Percentiles rank a stretch among this genome's conserved stretches.
phyloP scores from a whole-genome alignment of 2,888 invertebrate species.

The Scaptomyza parva region DNA sequence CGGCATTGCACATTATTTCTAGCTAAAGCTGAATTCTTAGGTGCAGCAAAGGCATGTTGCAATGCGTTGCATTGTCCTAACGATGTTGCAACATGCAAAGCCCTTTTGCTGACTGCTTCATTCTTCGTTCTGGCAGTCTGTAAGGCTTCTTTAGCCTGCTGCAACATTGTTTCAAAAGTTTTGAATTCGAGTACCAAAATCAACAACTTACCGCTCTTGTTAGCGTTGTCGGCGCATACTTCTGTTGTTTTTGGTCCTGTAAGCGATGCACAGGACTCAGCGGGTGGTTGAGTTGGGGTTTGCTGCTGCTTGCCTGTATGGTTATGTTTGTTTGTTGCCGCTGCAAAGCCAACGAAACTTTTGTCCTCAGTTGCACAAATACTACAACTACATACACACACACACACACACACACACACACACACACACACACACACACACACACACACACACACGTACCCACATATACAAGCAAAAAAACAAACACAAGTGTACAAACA shows the following conservation, averaged over 20 bases:
- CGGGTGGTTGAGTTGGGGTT: slow-evolving; percentile 30
- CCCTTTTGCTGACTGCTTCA: slow-evolving; percentile 14
- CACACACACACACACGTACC: slow-evolving; percentile 20
- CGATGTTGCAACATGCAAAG: slow-evolving; percentile 64
- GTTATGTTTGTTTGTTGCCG: slow-evolving; percentile 74
- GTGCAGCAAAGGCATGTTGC: slow-evolving; percentile 2
- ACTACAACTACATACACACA: slow-evolving; percentile 51
- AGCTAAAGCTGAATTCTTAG: slow-evolving; percentile 44
- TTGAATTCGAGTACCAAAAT: slow-evolving; percentile 79
- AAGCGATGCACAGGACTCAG: slow-evolving; percentile 38
- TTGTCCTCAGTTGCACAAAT: slow-evolving; percentile 75
- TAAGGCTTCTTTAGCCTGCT: slow-evolving; percentile 18
- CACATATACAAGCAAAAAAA: slow-evolving; percentile 22
- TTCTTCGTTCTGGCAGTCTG: slow-evolving; percentile 1
- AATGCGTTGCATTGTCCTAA: slow-evolving; percentile 42
- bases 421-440: slow-evolving; percentile 30
- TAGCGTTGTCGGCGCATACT: slow-evolving; percentile 37
- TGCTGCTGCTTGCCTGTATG: slow-evolving; percentile 13
- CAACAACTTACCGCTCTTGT: slow-evolving; percentile 71
- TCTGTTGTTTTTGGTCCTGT: slow-evolving; percentile 43
- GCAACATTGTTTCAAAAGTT: slow-evolving; percentile 53
- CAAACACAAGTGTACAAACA: slow-evolving; percentile 68
- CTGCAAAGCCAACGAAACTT: slow-evolving; percentile 79
- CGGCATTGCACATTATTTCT: slow-evolving; percentile 36
- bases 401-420: slow-evolving; percentile 30